Conservation (phyloP, 2,797 vertebrate genomes). For the Pagetopsis macropterus region DNA sequence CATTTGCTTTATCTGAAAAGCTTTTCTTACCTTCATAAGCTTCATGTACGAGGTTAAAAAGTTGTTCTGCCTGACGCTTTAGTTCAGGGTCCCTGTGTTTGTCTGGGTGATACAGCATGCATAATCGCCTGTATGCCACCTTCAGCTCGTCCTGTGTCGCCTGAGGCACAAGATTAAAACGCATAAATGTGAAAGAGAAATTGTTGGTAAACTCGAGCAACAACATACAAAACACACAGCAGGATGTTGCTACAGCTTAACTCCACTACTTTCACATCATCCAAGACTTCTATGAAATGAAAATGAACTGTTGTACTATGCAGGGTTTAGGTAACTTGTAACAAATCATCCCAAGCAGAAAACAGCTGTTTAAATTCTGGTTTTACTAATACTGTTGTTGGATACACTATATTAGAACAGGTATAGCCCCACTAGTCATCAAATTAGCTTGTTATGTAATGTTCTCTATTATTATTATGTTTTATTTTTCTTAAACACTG, state of each 20-base stretch:
- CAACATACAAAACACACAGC: neutral
- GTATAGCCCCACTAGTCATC: neutral
- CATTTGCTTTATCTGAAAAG: neutral
- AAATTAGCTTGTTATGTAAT: neutral
- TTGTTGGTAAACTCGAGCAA: neutral
- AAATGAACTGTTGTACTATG: neutral
- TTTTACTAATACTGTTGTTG: neutral
- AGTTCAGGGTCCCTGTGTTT: constrained; percentile 98
- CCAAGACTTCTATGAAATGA: too few relatives aligned
- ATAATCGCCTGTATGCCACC: constrained; percentile 93
- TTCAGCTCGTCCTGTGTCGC: constrained; percentile 97
- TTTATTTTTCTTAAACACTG: neutral
- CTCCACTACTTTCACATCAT: neutral
- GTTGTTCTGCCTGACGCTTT: constrained; percentile 93
- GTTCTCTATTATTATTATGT: neutral
- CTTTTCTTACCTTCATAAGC: constrained; percentile 94
- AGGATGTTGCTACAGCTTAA: neutral
- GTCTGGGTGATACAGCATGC: constrained; percentile 98
- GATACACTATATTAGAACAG: neutral
- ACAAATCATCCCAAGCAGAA: neutral
- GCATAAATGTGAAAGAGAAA: neutral
- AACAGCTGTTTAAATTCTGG: neutral
- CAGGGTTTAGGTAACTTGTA: neutral
- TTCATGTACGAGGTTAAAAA: constrained; percentile 97
- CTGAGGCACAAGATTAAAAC: constrained; percentile 71